These are phyloP conservation scores for Ophion slaviceki DNA, from an alignment of 2,888 invertebrate species.

Conservation along the genomic window DNA sequence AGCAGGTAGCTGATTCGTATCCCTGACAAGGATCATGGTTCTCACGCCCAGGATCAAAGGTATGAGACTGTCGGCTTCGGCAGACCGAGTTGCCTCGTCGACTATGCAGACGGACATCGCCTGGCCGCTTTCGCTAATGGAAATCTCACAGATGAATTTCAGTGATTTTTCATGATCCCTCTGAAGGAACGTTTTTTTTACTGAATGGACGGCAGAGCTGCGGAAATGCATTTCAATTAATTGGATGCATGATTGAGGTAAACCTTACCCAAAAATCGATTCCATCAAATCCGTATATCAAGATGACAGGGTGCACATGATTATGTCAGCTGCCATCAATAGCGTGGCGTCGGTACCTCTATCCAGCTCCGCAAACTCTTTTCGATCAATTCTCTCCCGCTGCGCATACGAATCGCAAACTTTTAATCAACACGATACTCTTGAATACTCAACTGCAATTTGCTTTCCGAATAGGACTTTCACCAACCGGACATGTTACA, in stretches of 20 bases:
- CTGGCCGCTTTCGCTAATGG: slow-evolving; percentile 64
- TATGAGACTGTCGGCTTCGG: slow-evolving; percentile 92
- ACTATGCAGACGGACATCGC: slow-evolving; percentile 87
- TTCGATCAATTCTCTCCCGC: slow-evolving; percentile 56
- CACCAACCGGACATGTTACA: no score
- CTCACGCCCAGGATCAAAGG: slow-evolving; percentile 91
- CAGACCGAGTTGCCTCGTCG: slow-evolving; percentile 95
- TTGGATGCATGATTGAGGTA: neutral
- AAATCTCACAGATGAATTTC: no score
- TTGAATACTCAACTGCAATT: no score
- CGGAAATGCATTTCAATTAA: no score
- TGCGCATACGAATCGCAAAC: slow-evolving; percentile 14
- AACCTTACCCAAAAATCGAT: slow-evolving; percentile 74
- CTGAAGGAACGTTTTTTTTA: no score
- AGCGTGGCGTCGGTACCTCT: slow-evolving; percentile 77
- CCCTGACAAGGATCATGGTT: slow-evolving; percentile 91
- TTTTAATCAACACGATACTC: neutral
- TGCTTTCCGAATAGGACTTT: no score
- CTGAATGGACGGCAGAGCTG: no score
- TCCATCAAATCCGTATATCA: slow-evolving; percentile 82
- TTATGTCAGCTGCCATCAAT: slow-evolving; percentile 87
- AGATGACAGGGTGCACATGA: slow-evolving; percentile 89
- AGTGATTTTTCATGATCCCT: no score
- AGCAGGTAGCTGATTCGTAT: slow-evolving; percentile 93
- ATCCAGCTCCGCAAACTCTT: slow-evolving; percentile 70